Percentiles rank a stretch among this genome's conserved stretches.
phyloP scores from a whole-genome alignment of 2,888 invertebrate species.

The Campoplex capitator region DNA sequence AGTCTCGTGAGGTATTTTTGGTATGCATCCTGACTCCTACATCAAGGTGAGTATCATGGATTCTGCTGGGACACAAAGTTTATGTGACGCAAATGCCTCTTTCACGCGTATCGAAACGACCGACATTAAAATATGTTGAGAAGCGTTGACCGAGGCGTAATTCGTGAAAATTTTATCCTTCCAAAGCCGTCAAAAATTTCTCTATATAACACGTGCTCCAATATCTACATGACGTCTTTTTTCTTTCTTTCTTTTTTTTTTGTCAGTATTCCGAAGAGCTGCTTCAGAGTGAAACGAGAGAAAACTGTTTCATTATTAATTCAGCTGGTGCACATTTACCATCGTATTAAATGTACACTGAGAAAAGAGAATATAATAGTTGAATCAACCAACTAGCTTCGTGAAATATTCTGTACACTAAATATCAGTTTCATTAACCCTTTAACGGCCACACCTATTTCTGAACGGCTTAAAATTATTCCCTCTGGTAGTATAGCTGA shows the following conservation, averaged over 20 bases:
- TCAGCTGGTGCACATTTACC: not conserved
- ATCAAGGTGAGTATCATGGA: not conserved
- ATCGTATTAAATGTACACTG: too few relatives aligned
- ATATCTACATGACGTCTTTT: not conserved
- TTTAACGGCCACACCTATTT: too few relatives aligned
- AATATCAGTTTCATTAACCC: too few relatives aligned
- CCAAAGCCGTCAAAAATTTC: not conserved
- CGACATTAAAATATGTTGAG: not conserved
- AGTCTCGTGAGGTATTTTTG: constrained; percentile 5
- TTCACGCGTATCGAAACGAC: not conserved
- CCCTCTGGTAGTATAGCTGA: too few relatives aligned
- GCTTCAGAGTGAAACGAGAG: not conserved
- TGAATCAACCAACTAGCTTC: too few relatives aligned
- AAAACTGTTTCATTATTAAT: not conserved
- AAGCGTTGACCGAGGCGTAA: not conserved
- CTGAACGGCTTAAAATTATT: too few relatives aligned
- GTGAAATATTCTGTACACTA: too few relatives aligned
- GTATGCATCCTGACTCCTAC: not conserved
- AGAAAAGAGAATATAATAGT: too few relatives aligned
- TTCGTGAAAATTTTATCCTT: constrained; percentile 4
- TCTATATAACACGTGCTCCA: not conserved
- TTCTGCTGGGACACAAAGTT: not conserved
- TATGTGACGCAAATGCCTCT: not conserved
- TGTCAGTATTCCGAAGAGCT: not conserved
- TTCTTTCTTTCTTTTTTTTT: not conserved